Base-by-base conservation (phyloP, 2,888 invertebrate genomes). In the Octonoba sinensis region DNA sequence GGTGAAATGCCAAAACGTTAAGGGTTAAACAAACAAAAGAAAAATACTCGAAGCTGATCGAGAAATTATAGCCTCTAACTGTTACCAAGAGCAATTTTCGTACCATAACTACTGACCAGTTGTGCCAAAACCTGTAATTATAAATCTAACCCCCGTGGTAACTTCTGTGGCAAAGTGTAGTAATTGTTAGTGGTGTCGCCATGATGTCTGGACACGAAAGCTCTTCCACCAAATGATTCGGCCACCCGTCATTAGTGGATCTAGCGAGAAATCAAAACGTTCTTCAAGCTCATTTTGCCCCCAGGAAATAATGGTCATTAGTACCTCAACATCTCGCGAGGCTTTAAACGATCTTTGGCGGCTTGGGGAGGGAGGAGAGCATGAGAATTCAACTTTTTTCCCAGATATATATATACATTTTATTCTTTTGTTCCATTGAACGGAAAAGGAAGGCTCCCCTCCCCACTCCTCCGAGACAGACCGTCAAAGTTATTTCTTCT, bases 301-400 rank as follows among this genome's bases (percentile, higher is more conserved):
- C 36, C 36, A 49, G 47, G 66, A 75, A 75, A 75, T 75, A 67
- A 75, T 67, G 67, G 75, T 75, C 75, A 75, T 75, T 75, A 75
- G 64, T 24, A 36, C 59, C 36, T 75, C 75, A 75, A 75, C 67
- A 51, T 75, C 74, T n/a, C 51, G 36, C 3, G 67, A 67, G 11
- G 60, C 57, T 54, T 64, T 73, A 64, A 36, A 67, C 62, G 36
- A 18, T 67, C 67, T 75, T 75, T 75, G 36, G 67, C 47, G 22
- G 51, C 60, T 75, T 47, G 18, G 67, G 47, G 75, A 36, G 36
- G 36, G 36, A 1, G 36, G 11, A 36, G 36, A 36, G 11, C 4
- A 36, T 36, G 36, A 11, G 36, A 36, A 36, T 36, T 36, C 36
- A 11, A 36, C 36, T 36, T 36, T 36, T 36, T n/a, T 36, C 8